Conservation (phyloP, 1,140 invertebrate genomes). For the Schlechtendalia chinensis region DNA sequence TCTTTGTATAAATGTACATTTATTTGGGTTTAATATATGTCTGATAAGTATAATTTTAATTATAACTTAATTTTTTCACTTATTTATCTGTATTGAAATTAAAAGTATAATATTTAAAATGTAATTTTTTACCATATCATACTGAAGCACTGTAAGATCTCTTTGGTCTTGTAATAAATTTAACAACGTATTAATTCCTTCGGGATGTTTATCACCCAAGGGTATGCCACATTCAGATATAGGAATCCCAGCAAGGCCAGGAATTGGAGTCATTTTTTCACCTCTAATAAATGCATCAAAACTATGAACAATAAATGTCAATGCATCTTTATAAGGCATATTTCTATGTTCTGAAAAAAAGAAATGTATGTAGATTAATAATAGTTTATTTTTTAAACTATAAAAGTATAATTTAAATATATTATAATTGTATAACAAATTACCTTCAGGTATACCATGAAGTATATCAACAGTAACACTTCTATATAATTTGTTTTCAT, state of each 20-base stretch:
- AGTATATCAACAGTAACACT: conserved; percentile 89
- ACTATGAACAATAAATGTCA: conserved; percentile 74
- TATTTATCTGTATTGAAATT: neutral
- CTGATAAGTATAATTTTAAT: too few species aligned
- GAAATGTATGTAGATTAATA: conserved; percentile 19
- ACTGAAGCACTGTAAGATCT: conserved; percentile 74
- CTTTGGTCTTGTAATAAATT: conserved; percentile 78
- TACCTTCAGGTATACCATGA: conserved; percentile 86
- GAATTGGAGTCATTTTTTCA: conserved; percentile 56
- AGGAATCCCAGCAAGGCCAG: conserved; percentile 47
- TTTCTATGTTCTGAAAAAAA: conserved; percentile 79
- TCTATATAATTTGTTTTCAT: conserved; percentile 77
- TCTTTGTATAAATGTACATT: too few species aligned
- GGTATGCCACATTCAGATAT: conserved; percentile 51
- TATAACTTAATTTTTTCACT: neutral
- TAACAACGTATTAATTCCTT: conserved; percentile 70
- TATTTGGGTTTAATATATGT: too few species aligned
- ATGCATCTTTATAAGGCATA: conserved; percentile 89
- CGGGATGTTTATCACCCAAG: conserved; percentile 61
- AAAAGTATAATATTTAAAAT: neutral
- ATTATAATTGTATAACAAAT: conserved; percentile 17
- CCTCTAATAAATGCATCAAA: conserved; percentile 75
- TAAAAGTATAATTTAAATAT: too few species aligned
- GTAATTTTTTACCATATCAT: conserved; percentile 65
- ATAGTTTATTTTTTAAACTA: too few species aligned